Base-by-base conservation (phyloP, 2,797 vertebrate genomes). In the Myiothlypis coronata region DNA sequence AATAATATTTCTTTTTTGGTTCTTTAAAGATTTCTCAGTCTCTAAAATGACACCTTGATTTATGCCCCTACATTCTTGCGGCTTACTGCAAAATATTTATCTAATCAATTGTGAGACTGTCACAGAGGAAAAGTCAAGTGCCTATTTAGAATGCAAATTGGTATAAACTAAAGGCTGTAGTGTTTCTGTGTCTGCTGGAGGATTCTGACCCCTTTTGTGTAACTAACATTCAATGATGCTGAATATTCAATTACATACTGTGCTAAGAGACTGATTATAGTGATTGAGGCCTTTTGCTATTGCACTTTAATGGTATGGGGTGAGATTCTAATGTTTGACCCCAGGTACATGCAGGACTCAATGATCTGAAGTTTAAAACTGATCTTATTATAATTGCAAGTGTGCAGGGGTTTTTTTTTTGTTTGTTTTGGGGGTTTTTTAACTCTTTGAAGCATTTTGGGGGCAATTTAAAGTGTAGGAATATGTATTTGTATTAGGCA, bases 111-210 rank as follows among this genome's bases (percentile, higher is more conserved):
- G 82, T 78, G 79, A 61, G 77, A 69, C 69, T 88, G 79, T 83
- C 93, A 95, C 65, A 83, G 85, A 94, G 59, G 72, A 94, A 94
- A 95, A 96, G 87, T 92, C 95, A 95, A 96, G 68, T 77, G 78
- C 41, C 69, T 94, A 81, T 94, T 94, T 88, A 75, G 72, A 88
- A 95, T 96, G 82, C 65, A 93, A 93, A 93, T 49, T 83, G 53
- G 37, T 75, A 43, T 78, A 75, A 75, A 65, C 46, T 47, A 49
- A 91, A 90, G 79, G 61, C 83, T 91, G 46, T 76, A 65, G 79
- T 72, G 76, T 93, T 82, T 92, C 43, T 68, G 28, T 78, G 69
- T 43, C 87, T 92, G 49, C 56, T 57, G n/a, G n/a, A 68, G 32
- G 20, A n/a, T 81, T 91, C 87, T 81, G 60, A 80, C 79, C 56